phyloP scores from a whole-genome alignment of 2,113 vertebrate species.

The Baryphthengus martii region DNA sequence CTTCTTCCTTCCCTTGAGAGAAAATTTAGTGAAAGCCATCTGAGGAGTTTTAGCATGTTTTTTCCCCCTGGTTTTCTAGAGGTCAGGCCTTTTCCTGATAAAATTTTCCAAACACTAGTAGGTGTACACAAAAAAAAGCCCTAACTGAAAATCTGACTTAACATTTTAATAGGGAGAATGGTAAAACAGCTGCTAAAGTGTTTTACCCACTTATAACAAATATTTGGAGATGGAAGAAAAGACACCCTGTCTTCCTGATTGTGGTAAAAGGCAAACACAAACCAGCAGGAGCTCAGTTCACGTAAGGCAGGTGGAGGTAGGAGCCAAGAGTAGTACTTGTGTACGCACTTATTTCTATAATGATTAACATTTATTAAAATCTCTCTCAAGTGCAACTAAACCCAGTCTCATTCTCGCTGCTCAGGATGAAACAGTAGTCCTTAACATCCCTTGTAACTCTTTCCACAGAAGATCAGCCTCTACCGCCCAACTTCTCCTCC shows the following conservation, averaged over 20 bases:
- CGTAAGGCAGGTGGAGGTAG: fast-evolving
- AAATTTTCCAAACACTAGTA: background rate
- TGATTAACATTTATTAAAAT: background rate
- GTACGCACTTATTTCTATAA: background rate
- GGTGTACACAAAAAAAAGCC: background rate
- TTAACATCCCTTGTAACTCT: background rate
- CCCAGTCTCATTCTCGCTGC: background rate
- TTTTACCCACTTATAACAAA: background rate
- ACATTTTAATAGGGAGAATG: background rate
- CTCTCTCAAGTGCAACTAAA: background rate
- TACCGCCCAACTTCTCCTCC: background rate
- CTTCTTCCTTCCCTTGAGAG: background rate
- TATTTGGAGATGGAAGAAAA: background rate
- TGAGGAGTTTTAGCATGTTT: background rate
- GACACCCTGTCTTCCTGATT: background rate
- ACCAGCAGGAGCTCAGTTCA: background rate
- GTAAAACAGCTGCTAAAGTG: background rate
- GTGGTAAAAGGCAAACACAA: background rate
- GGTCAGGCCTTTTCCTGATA: background rate
- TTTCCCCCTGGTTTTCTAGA: background rate
- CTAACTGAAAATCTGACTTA: background rate
- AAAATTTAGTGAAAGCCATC: background rate
- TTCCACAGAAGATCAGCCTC: background rate
- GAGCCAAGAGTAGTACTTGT: background rate
- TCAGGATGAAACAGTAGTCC: background rate